Evolutionary conservation across 2,797 vertebrate species (phyloP).

Genomic region (Chlorospingus flavigularis): DNA sequence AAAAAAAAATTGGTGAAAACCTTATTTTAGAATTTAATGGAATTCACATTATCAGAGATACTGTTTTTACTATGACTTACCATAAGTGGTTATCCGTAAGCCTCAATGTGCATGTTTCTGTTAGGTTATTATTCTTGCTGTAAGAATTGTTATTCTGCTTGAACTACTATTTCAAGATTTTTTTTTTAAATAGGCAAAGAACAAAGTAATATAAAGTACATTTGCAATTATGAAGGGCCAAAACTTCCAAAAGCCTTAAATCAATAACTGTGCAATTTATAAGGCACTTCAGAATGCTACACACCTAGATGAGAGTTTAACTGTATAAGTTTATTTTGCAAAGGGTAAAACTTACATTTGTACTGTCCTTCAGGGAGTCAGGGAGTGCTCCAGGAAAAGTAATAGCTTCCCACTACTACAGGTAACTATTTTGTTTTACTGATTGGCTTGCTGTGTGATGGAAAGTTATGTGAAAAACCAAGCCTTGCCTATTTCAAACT

Average conservation of each 20-base stretch:
- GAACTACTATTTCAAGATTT: neutral
- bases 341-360: neutral
- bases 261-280: neutral
- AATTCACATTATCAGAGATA: neutral
- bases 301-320: neutral
- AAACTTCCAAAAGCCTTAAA: neutral
- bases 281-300: neutral
- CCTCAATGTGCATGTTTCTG: neutral
- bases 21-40: neutral
- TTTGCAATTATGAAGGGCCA: neutral
- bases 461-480: neutral
- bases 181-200: neutral
- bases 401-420: conserved; percentile 59
- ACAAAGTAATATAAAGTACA: neutral
- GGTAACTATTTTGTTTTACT: conserved; percentile 49
- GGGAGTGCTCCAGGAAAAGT: conserved; percentile 60
- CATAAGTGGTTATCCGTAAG: neutral
- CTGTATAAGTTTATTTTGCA: neutral
- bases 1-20: neutral
- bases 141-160: neutral
- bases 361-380: conserved; percentile 56
- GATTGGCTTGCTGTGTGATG: conserved; percentile 32
- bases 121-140: neutral
- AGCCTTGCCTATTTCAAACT: neutral
- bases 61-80: neutral